Percentiles rank a stretch among this genome's conserved stretches.
phyloP scores from a whole-genome alignment of 2,113 vertebrate genomes.

The Gavialis gangeticus region DNA sequence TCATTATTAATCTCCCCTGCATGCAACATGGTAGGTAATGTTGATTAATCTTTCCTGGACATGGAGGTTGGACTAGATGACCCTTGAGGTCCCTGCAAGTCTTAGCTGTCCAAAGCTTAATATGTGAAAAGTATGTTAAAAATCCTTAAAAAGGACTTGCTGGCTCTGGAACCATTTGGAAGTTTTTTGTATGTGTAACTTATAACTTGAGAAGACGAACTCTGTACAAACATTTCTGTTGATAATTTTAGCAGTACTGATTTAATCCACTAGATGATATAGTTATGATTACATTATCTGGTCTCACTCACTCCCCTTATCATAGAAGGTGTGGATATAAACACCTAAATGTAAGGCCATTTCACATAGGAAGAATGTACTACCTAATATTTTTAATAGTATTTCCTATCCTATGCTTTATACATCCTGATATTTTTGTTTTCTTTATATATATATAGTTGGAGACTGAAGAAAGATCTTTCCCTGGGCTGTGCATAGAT shows the following conservation, averaged over 20 bases:
- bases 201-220: accelerated
- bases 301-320: background rate
- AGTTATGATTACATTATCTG: background rate
- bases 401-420: background rate
- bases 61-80: too few relatives aligned
- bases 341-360: background rate
- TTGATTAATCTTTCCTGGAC: background rate
- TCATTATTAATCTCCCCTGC: background rate
- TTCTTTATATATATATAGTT: background rate
- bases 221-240: background rate
- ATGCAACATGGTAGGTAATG: too few relatives aligned
- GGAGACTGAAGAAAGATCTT: background rate
- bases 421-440: background rate
- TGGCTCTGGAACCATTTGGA: background rate
- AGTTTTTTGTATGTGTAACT: background rate
- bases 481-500: background rate
- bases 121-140: background rate
- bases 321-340: background rate
- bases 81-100: too few relatives aligned
- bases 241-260: background rate
- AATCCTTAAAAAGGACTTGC: background rate
- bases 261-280: background rate
- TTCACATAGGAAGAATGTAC: background rate
- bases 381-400: background rate
- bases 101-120: background rate